These are phyloP conservation scores for Uria aalge DNA, from an alignment of 2,113 vertebrate species.

Conservation along the genomic window DNA sequence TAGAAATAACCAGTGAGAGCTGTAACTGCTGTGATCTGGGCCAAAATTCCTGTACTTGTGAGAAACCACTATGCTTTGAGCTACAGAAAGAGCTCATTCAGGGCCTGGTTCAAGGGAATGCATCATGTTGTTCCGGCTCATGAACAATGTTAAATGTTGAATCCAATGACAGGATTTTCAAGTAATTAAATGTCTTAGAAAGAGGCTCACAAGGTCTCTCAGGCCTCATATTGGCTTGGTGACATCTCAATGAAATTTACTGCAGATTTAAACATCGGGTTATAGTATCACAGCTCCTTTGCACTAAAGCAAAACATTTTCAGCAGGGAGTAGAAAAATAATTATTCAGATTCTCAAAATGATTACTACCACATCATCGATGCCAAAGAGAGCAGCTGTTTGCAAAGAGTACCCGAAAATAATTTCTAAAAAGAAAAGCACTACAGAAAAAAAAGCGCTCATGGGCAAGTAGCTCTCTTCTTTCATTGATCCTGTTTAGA, in stretches of 20 bases:
- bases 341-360: neutral
- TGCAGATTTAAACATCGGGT: neutral
- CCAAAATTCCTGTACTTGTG: conserved; percentile 46
- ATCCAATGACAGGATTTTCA: neutral
- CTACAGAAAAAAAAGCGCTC: accelerated
- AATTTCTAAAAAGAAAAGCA: neutral
- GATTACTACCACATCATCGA: neutral
- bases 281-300: neutral
- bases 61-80: conserved; percentile 46
- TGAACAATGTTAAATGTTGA: conserved; percentile 23
- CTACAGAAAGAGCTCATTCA: conserved; percentile 62
- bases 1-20: neutral
- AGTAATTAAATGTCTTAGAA: conserved; percentile 9
- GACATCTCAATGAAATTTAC: neutral
- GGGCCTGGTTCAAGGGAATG: conserved; percentile 8
- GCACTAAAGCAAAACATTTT: neutral
- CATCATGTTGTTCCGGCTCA: conserved; percentile 24
- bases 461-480: neutral
- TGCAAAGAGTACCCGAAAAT: neutral
- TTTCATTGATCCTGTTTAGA: neutral
- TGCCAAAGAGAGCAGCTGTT: neutral
- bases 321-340: neutral
- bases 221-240: neutral
- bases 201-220: neutral
- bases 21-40: neutral